These are phyloP conservation scores for Mormyrus lacerda DNA, from an alignment of 2,113 vertebrate genomes.

Conservation along the genomic window DNA sequence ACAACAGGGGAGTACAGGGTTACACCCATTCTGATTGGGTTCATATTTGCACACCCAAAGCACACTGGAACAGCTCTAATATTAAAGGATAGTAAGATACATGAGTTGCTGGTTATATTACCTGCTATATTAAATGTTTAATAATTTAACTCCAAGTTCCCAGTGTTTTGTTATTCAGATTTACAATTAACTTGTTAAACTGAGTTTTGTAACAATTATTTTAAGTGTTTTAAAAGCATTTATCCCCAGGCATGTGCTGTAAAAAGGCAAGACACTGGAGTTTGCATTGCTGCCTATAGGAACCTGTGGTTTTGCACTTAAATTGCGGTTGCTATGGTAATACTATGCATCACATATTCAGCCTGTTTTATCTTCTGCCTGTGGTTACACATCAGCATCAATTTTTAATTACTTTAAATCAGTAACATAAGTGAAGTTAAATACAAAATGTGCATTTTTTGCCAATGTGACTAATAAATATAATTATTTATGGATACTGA, in stretches of 20 bases:
- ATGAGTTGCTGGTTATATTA: neutral
- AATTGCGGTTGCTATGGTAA: neutral
- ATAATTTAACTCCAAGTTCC: neutral
- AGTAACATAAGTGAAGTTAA: neutral
- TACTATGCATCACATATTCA: neutral
- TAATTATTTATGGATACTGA: neutral
- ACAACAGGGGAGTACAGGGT: slow-evolving; percentile 3
- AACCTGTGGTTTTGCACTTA: neutral
- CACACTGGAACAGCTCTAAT: neutral
- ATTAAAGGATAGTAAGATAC: neutral
- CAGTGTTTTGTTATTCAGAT: neutral
- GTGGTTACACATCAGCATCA: neutral
- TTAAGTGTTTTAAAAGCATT: neutral
- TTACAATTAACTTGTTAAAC: neutral
- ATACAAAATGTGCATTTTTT: neutral
- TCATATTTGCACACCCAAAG: neutral
- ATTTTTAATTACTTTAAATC: neutral
- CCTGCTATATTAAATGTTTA: neutral
- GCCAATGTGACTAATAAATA: neutral
- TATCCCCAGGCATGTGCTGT: neutral
- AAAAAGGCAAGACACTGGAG: neutral
- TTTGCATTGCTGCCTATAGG: neutral
- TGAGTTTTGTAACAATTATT: neutral
- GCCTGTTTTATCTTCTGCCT: neutral
- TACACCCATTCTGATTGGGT: slow-evolving; percentile 3